Percentiles rank a stretch among this genome's conserved stretches.
phyloP scores from a whole-genome alignment of 2,113 vertebrate genomes.

The Oryzias melastigma region DNA sequence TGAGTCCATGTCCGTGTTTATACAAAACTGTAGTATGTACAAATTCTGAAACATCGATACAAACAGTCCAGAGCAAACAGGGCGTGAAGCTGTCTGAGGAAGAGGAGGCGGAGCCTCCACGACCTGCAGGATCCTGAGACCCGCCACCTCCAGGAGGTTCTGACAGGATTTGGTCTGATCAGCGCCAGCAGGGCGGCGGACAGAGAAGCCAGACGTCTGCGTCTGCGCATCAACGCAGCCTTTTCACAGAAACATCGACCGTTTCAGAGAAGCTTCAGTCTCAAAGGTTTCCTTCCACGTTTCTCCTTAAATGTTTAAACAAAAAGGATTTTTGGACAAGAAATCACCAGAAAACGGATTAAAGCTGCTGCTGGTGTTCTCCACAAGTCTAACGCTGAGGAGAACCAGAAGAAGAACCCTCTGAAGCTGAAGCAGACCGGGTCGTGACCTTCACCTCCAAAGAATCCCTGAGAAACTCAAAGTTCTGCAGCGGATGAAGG shows the following conservation, averaged over 20 bases:
- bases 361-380: too few species aligned
- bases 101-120: background rate
- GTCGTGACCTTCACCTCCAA: too few species aligned
- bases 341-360: too few species aligned
- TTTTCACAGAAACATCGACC: background rate
- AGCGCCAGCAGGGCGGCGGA: conserved; percentile 8
- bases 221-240: background rate
- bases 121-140: background rate
- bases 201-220: conserved; percentile 8
- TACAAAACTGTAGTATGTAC: conserved; percentile 67
- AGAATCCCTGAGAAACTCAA: too few species aligned
- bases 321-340: too few species aligned
- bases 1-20: conserved; percentile 48
- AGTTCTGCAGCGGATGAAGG: too few species aligned
- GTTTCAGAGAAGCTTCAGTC: too few species aligned
- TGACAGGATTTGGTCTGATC: background rate
- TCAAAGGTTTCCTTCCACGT: too few species aligned
- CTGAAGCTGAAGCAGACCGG: too few species aligned
- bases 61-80: conserved; percentile 28
- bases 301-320: too few species aligned
- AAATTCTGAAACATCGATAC: conserved; percentile 50
- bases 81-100: background rate
- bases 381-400: too few species aligned
- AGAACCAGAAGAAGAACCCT: too few species aligned
- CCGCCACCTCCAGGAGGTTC: background rate